Evolutionary conservation across 2,888 invertebrate species (phyloP), one percentile per base, ranked within the genome.

Genomic region (Eremobia ochroleuca): DNA sequence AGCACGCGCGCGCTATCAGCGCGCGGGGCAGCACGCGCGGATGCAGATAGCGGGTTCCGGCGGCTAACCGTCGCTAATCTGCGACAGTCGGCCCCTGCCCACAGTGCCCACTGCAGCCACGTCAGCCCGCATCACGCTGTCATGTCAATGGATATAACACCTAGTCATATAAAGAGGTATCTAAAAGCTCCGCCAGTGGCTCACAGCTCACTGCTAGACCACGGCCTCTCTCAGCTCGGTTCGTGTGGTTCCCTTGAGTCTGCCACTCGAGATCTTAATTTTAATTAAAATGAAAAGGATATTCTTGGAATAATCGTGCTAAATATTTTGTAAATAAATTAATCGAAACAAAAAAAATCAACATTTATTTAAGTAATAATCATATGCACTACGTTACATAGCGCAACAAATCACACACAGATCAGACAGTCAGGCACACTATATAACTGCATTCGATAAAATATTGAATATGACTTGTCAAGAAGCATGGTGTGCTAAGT

Each of bases 31-130:
- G 76, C 87, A 85, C 75, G 76, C 89, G 86, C 87, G 89, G 89
- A 89, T 83, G 88, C 78, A 75, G 88, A 88, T 88, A 88, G 78
- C 61, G 78, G 59, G 81, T 79, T 88, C 88, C 87, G 89, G 80
- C 74, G 52, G 65, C 73, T 85, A 69, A 37, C 72, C n/a, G 34
- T 15, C 34, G 72, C 72, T 82, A 85, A 82, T 85, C 82, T 70
- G 66, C 31, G 37, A 15, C 77, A n/a, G 37, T 25, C 59, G 62
- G 43, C 28, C 8, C 43, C 31, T 18, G 55, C 69, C 25, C 40
- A 28, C 46, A 37, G 76, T 5, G 18, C 25, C 58, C 49, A 15
- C 59, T 34, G 43, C n/a, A 15, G 69, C 66, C 76, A 25, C 46
- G 37, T 55, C 18, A 4, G 9, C 28, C 18, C 28, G 25, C 49